phyloP scores from a whole-genome alignment of 2,888 invertebrate genomes.

The Meloe dianella region DNA sequence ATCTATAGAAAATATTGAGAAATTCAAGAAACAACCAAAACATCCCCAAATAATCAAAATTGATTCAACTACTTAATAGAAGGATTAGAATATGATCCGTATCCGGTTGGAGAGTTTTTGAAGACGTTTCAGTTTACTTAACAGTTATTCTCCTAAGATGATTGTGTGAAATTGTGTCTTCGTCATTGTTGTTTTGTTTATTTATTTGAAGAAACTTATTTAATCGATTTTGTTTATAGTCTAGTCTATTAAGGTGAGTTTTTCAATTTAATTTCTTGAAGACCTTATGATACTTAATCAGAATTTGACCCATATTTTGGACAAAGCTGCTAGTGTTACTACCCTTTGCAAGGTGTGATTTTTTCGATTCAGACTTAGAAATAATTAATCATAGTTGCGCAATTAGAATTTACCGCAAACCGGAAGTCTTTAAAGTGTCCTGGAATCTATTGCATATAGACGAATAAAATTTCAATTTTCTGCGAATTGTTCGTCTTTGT shows the following conservation, averaged over 20 bases:
- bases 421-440: neutral
- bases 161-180: slow-evolving; percentile 38
- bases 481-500: neutral
- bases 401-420: neutral
- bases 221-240: slow-evolving; percentile 22
- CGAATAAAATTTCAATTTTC: neutral
- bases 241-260: slow-evolving; percentile 28
- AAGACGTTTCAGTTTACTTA: slow-evolving; percentile 1
- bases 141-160: slow-evolving; percentile 33
- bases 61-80: neutral
- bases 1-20: neutral
- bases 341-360: neutral
- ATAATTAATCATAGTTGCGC: neutral
- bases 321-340: slow-evolving; percentile 12
- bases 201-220: slow-evolving; percentile 15
- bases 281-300: neutral
- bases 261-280: neutral
- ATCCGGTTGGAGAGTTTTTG: neutral
- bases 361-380: neutral
- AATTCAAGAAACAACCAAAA: neutral
- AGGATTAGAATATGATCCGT: neutral
- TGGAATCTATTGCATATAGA: neutral
- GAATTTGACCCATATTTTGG: slow-evolving; percentile 29
- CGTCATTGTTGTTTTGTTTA: slow-evolving; percentile 25
- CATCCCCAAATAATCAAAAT: neutral